These are phyloP conservation scores for Cantharis rustica DNA, from an alignment of 2,888 invertebrate species.

Conservation along the genomic window DNA sequence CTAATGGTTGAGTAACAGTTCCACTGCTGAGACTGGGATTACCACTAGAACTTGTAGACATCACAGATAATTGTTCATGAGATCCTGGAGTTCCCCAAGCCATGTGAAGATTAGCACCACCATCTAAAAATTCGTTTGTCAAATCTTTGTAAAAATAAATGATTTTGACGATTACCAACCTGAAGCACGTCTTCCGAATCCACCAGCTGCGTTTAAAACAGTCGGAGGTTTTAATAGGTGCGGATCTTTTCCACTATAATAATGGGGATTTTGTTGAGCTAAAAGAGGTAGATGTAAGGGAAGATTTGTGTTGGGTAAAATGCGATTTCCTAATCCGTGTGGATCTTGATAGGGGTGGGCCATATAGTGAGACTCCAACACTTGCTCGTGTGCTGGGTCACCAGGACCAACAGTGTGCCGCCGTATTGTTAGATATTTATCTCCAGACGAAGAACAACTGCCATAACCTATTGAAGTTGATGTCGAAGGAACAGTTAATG, in stretches of 20 bases:
- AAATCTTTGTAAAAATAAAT: background rate
- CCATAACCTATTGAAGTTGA: conserved; percentile 45
- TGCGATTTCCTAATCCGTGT: conserved; percentile 51
- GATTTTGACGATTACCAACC: conserved; percentile 37
- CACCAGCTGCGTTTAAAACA: conserved; percentile 81
- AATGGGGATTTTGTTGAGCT: conserved; percentile 81
- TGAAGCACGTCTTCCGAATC: conserved; percentile 89
- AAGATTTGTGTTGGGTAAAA: conserved; percentile 80
- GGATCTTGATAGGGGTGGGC: conserved; percentile 49
- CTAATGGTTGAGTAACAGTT: conserved; percentile 56
- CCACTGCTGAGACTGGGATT: conserved; percentile 58
- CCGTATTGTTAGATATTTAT: conserved; percentile 67
- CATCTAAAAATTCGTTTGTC: conserved; percentile 61
- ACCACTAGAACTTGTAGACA: conserved; percentile 58
- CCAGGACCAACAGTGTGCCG: conserved; percentile 94
- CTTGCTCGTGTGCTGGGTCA: conserved; percentile 84
- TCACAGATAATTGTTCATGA: conserved; percentile 58
- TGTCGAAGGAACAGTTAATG: conserved; percentile 46
- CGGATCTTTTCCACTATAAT: conserved; percentile 90
- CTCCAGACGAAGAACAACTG: conserved; percentile 46
- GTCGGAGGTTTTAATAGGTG: conserved; percentile 92
- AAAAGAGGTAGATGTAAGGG: conserved; percentile 83
- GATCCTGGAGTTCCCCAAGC: conserved; percentile 58
- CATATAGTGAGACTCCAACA: conserved; percentile 61
- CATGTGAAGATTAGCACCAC: conserved; percentile 89